A percentile compares a stretch with the other conserved stretches of the same genome.
These are phyloP conservation scores for Noctua comes DNA, from an alignment of 2,888 invertebrate genomes.

Conservation along the genomic window DNA sequence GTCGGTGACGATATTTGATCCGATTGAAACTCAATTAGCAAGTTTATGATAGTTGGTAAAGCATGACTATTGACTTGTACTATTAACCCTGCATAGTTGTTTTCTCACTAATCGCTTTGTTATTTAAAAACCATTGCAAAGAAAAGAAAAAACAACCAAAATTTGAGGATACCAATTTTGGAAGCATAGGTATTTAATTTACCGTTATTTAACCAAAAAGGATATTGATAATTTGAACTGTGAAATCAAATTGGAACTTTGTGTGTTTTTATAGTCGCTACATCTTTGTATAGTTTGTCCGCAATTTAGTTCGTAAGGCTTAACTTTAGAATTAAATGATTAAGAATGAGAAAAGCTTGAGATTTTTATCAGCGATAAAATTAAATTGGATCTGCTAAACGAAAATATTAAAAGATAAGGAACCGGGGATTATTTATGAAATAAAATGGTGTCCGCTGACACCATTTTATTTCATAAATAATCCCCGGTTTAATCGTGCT, in stretches of 20 bases:
- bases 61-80: not conserved
- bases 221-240: not conserved
- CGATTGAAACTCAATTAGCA: constrained; percentile 16
- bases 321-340: not conserved
- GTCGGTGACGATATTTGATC: not conserved
- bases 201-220: constrained; percentile 25
- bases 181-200: not conserved
- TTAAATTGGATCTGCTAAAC: constrained; percentile 23
- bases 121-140: constrained; percentile 2
- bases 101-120: not conserved
- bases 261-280: not conserved
- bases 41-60: constrained; percentile 2
- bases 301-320: not conserved
- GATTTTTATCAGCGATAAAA: constrained; percentile 1
- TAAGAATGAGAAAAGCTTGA: constrained; percentile 4
- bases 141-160: not conserved
- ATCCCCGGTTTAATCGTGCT: no score
- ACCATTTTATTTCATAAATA: not conserved
- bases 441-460: no score
- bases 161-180: constrained; percentile 9
- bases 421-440: no score
- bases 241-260: not conserved
- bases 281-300: constrained; percentile 3
- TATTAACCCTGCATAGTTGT: not conserved
- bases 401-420: not conserved